phyloP scores from a whole-genome alignment of 2,113 vertebrate species.

The Indicator maculatus region DNA sequence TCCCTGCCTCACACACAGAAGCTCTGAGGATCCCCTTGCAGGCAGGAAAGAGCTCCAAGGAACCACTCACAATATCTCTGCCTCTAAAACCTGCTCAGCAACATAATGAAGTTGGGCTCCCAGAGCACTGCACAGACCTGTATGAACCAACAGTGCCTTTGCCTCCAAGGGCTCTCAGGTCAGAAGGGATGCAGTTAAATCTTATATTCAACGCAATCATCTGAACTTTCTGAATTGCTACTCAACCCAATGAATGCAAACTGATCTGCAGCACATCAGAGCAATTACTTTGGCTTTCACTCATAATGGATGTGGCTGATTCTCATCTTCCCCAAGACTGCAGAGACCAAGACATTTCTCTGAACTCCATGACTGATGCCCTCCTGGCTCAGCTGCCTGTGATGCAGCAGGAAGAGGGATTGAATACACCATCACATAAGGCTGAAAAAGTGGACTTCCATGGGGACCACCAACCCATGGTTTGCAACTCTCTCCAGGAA shows the following conservation, averaged over 20 bases:
- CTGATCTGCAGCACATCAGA: not conserved
- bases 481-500: not conserved
- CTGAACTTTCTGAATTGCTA: not conserved
- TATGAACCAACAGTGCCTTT: not conserved
- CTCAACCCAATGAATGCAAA: not conserved
- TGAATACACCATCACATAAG: not conserved
- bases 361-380: not conserved
- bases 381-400: not conserved
- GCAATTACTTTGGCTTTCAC: not conserved
- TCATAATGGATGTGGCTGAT: not conserved
- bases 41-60: not conserved
- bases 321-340: not conserved
- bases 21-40: accelerated
- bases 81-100: not conserved
- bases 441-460: not conserved
- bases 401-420: not conserved
- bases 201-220: accelerated
- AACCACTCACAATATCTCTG: not conserved
- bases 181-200: not conserved
- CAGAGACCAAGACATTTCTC: not conserved
- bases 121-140: not conserved
- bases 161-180: not conserved
- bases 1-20: not conserved
- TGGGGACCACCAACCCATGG: not conserved
- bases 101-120: not conserved